Conservation (phyloP, 1,140 invertebrate genomes). For the Arion vulgaris region DNA sequence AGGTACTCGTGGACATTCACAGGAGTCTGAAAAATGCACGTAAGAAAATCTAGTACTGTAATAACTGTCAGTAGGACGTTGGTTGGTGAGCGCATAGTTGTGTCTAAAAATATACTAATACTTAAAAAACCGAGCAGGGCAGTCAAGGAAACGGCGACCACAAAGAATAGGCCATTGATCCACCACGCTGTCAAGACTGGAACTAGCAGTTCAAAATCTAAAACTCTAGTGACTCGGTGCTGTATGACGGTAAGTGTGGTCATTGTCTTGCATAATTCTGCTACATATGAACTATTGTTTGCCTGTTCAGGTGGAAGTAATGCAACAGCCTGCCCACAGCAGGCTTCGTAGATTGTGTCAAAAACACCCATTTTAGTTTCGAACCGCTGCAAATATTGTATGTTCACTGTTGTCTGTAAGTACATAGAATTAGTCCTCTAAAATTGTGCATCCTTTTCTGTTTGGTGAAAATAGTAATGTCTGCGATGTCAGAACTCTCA, state of each 20-base stretch:
- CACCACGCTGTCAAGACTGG: slow-evolving; percentile 3
- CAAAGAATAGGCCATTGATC: slow-evolving; percentile 3
- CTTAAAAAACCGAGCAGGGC: not conserved
- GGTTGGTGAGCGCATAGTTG: slow-evolving; percentile 6
- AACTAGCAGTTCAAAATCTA: slow-evolving; percentile 18
- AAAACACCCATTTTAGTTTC: not conserved
- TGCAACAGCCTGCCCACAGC: not conserved
- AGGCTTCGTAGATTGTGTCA: not conserved
- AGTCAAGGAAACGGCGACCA: not conserved
- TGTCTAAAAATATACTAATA: not conserved
- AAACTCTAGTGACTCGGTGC: not conserved
- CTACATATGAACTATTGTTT: not conserved
- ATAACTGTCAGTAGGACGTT: not conserved
- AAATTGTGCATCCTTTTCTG: too few species aligned
- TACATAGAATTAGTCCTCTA: too few species aligned
- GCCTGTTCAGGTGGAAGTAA: not conserved
- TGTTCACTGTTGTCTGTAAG: not conserved
- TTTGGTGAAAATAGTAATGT: too few species aligned
- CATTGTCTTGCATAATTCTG: not conserved
- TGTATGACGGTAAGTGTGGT: not conserved
- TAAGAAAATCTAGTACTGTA: slow-evolving; percentile 20
- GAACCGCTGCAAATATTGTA: not conserved
- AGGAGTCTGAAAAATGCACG: not conserved
- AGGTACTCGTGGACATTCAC: slow-evolving; percentile 10
- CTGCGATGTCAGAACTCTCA: too few species aligned